Conservation (phyloP, 2,113 vertebrate species). For the Loxodonta africana region DNA sequence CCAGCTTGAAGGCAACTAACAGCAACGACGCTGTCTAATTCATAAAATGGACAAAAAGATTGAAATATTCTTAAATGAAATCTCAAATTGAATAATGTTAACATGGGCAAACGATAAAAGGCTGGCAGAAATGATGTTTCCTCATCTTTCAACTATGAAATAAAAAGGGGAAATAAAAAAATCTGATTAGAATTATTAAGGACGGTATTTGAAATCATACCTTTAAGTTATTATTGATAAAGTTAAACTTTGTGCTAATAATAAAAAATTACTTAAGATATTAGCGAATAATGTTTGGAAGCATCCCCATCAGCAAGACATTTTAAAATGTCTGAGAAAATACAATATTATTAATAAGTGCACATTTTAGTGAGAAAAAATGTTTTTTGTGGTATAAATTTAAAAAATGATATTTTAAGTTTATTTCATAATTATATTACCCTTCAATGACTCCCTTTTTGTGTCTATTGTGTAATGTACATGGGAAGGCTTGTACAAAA, state of each 20-base stretch:
- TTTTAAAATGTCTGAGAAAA: neutral
- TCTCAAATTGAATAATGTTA: neutral
- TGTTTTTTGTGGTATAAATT: neutral
- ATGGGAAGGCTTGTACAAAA: neutral
- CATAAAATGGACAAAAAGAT: neutral
- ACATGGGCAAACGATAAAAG: neutral
- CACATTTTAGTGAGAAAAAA: neutral
- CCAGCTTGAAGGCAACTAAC: too few species aligned
- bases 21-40: neutral
- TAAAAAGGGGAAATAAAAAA: neutral
- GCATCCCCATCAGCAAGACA: neutral
- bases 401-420: neutral
- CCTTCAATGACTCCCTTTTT: neutral
- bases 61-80: neutral
- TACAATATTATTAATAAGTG: neutral
- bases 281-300: neutral
- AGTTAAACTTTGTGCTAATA: neutral
- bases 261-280: neutral
- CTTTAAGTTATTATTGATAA: neutral
- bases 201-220: neutral
- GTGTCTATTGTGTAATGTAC: neutral
- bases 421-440: slow-evolving; percentile 1
- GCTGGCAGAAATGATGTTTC: neutral
- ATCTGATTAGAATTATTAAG: neutral
- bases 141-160: neutral